phyloP scores from a whole-genome alignment of 92 coral and sea anemone species.

The Porites evermanni region DNA sequence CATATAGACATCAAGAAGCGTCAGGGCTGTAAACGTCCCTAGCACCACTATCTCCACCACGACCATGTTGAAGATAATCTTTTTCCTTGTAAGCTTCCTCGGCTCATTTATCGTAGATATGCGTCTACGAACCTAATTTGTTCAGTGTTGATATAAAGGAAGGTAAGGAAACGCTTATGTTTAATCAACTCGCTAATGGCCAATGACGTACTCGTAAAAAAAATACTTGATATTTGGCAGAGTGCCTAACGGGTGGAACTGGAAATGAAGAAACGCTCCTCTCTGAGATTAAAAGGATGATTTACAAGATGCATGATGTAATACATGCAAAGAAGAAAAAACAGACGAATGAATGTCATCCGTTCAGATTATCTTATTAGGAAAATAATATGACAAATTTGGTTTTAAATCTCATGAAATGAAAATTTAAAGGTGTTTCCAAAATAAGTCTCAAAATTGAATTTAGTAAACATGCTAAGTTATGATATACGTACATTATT shows the following conservation, averaged over 20 bases:
- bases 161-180: neutral
- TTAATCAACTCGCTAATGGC: neutral
- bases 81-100: neutral
- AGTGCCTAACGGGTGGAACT: slow-evolving; percentile 7
- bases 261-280: too few relatives aligned
- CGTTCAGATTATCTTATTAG: too few relatives aligned
- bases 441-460: neutral
- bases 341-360: too few relatives aligned
- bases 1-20: slow-evolving; percentile 58
- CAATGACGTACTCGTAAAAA: neutral
- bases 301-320: too few relatives aligned
- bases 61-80: slow-evolving; percentile 20
- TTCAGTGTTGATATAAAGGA: neutral
- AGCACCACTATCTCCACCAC: slow-evolving; percentile 67
- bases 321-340: too few relatives aligned
- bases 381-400: too few relatives aligned
- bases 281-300: too few relatives aligned
- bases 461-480: neutral
- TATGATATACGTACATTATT: neutral
- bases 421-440: neutral
- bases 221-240: slow-evolving; percentile 9
- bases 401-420: too few relatives aligned
- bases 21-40: slow-evolving; percentile 60
- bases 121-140: neutral
- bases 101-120: neutral